These are phyloP conservation scores for Arothron firmamentum DNA, from an alignment of 2,113 vertebrate species.

Conservation along the genomic window DNA sequence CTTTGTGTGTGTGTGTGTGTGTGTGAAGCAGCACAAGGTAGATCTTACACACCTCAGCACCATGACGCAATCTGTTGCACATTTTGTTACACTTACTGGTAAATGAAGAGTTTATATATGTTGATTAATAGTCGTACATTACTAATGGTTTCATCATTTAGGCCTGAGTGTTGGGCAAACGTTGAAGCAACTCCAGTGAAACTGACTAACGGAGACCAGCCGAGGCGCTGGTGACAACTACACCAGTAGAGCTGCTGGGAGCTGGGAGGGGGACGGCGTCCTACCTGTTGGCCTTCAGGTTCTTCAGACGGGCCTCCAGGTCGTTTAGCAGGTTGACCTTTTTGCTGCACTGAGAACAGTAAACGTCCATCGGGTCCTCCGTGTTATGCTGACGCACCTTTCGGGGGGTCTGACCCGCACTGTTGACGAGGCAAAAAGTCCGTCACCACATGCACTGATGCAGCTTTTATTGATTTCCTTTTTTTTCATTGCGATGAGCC, in stretches of 20 bases:
- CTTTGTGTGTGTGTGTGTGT: constrained; percentile 4
- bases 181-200: too few relatives aligned
- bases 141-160: too few relatives aligned
- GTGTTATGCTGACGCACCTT: constrained; percentile 83
- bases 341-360: constrained; percentile 97
- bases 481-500: too few relatives aligned
- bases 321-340: constrained; percentile 95
- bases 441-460: too few relatives aligned
- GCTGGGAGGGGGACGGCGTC: not conserved
- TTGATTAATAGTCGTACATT: too few relatives aligned
- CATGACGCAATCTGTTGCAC: not conserved
- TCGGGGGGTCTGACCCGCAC: constrained; percentile 90
- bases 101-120: too few relatives aligned
- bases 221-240: too few relatives aligned
- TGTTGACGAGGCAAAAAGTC: constrained; percentile 57
- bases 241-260: too few relatives aligned
- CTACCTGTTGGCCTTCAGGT: constrained; percentile 92
- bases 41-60: not conserved
- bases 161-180: too few relatives aligned
- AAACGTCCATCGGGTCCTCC: constrained; percentile 85
- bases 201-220: too few relatives aligned
- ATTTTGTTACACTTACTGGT: too few relatives aligned
- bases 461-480: too few relatives aligned
- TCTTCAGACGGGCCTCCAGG: constrained; percentile 91
- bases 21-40: not conserved